Evolutionary conservation across 2,888 invertebrate genomes (phyloP), one percentile per base, ranked within the genome.

Genomic region (Laspeyria flexula): DNA sequence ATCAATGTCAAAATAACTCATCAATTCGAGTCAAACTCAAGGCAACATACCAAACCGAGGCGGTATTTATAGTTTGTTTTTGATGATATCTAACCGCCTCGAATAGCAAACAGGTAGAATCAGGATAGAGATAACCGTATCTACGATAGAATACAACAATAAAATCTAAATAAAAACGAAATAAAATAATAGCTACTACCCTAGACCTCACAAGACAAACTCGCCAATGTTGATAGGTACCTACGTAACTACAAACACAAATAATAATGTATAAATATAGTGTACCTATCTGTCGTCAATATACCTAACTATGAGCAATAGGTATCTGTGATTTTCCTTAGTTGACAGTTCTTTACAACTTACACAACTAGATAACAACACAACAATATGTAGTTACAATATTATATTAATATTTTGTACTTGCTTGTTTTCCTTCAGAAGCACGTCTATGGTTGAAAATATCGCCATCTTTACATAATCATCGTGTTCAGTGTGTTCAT

Each of bases 1-100:
- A 50, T 67, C 69, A 69, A 65, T 69, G 66, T 69, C 66, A 67
- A 59, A 59, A 43, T 51, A 44, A 35, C 58, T 55, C 65, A 50
- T 61, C 58, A 53, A 55, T 58, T 55, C 15, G 48, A 33, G 29
- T 48, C 58, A 52, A 55, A 55, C 59, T 68, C 66, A 53, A 61
- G 61, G 61, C 49, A 51, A 39, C 30, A 45, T 46, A 60, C 50
- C 48, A 46, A 35, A 39, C 39, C 30, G n/a, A 27, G 52, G 38
- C 45, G 40, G 43, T 66, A 51, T 35, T 18, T 15, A 34, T 39
- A 18, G 43, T 23, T 45, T 33, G 27, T 41, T 63, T 50, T 58
- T 48, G 42, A 25, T 25, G 9, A 5, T 18, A n/a, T n/a, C 21
- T 25, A 6, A 25, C 25, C 25, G 25, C 7, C 25, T 25, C 6